Conservation (phyloP, 2,797 vertebrate species). For the Melanogrammus aeglefinus region DNA sequence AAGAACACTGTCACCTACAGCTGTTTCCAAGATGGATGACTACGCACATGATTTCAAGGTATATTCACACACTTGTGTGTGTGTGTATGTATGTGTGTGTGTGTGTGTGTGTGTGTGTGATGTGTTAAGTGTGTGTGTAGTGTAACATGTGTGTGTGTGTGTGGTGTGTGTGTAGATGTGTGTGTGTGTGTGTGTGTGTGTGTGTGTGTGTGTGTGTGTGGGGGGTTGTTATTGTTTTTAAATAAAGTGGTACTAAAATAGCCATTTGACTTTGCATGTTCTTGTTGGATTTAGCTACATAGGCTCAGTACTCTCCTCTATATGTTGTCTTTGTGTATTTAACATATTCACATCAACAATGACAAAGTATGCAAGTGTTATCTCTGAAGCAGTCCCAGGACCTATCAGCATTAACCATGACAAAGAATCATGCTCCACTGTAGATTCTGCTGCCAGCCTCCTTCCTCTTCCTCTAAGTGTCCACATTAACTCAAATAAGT, state of each 20-base stretch:
- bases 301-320: background rate
- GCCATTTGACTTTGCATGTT: background rate
- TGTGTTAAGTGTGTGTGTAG: too few relatives aligned
- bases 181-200: too few relatives aligned
- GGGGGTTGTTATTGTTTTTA: background rate
- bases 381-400: background rate
- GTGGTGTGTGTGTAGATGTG: too few relatives aligned
- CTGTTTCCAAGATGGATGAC: constrained; percentile 85
- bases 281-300: background rate
- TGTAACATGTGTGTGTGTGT: too few relatives aligned
- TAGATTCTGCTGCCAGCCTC: background rate
- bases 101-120: too few relatives aligned
- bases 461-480: background rate
- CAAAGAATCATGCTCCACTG: too few relatives aligned
- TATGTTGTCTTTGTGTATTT: background rate
- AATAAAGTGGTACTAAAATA: background rate
- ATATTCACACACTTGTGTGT: constrained; percentile 15
- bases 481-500: background rate
- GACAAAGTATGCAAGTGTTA: background rate
- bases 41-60: constrained; percentile 92
- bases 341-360: background rate
- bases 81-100: too few relatives aligned
- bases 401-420: background rate
- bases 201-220: too few relatives aligned
- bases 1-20: constrained; percentile 74